Evolutionary conservation across 2,797 vertebrate genomes (phyloP).

Genomic region (Melanogrammus aeglefinus): DNA sequence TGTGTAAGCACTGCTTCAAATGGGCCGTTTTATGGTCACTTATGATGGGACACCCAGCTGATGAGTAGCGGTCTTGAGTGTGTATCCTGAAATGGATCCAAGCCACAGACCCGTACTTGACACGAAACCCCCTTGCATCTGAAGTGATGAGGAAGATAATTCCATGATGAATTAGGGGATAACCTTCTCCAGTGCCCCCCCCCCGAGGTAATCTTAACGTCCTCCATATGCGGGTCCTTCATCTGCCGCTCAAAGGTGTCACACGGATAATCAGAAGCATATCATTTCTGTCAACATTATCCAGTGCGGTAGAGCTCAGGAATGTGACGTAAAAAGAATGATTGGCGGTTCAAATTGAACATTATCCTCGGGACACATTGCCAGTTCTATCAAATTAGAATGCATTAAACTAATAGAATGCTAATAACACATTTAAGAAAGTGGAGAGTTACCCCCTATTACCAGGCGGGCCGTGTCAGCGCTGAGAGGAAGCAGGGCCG

Average conservation of each 20-base stretch:
- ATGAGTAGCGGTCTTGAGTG: conserved; percentile 17
- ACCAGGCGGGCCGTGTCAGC: conserved; percentile 61
- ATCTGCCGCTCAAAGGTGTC: conserved; percentile 44
- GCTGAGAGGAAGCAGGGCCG: conserved; percentile 71
- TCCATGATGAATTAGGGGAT: conserved; percentile 41
- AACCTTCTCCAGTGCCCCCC: conserved; percentile 33
- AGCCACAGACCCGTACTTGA: conserved; percentile 5
- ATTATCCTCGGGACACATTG: background rate
- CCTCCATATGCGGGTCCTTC: conserved; percentile 44
- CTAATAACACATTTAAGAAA: conserved; percentile 22
- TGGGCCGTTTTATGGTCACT: conserved; percentile 58
- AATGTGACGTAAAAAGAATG: conserved; percentile 48
- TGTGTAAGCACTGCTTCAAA: conserved; percentile 45
- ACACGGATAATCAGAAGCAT: conserved; percentile 37
- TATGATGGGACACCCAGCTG: conserved; percentile 37
- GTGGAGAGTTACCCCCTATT: conserved; percentile 39
- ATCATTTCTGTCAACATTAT: conserved; percentile 26
- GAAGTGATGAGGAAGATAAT: conserved; percentile 23
- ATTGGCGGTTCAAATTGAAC: conserved; percentile 24
- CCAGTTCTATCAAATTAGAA: conserved; percentile 14
- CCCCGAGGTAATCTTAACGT: conserved; percentile 38
- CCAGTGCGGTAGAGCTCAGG: conserved; percentile 43
- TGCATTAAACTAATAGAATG: conserved; percentile 33
- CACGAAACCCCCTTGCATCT: conserved; percentile 2
- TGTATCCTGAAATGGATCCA: background rate